Percentiles rank a stretch among this genome's conserved stretches.
These are phyloP conservation scores for Psittacula derbiana DNA, from an alignment of 2,797 vertebrate species.

Conservation along the genomic window DNA sequence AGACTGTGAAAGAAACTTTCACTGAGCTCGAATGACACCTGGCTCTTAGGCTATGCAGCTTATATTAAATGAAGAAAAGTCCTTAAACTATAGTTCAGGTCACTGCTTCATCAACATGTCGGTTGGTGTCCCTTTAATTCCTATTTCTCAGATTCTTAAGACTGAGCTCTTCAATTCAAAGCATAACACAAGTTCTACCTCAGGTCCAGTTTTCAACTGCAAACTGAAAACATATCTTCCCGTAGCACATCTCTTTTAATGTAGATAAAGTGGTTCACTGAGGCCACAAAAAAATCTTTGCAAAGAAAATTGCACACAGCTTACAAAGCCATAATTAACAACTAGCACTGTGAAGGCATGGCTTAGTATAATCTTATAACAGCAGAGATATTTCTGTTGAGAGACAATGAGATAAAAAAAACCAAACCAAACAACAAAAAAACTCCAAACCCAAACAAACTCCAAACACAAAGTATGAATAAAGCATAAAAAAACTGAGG, in stretches of 20 bases:
- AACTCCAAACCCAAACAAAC: not conserved
- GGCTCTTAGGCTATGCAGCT: not conserved
- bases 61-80: not conserved
- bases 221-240: not conserved
- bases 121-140: not conserved
- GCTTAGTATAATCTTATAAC: not conserved
- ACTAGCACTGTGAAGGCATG: not conserved
- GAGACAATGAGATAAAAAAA: not conserved
- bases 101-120: not conserved
- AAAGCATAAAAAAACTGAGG: not conserved
- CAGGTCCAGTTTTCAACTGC: not conserved
- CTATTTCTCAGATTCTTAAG: not conserved
- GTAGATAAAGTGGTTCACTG: not conserved
- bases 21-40: not conserved
- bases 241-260: not conserved
- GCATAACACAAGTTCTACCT: not conserved
- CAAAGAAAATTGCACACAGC: not conserved
- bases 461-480: not conserved
- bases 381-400: not conserved
- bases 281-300: not conserved
- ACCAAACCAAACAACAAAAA: fast-evolving
- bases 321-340: not conserved
- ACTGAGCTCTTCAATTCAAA: not conserved
- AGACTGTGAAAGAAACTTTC: conserved; percentile 25
- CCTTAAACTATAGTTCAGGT: conserved; percentile 9